These are phyloP conservation scores for Hypsibius dujardini DNA, from an alignment of 1,140 invertebrate genomes.

Conservation along the genomic window DNA sequence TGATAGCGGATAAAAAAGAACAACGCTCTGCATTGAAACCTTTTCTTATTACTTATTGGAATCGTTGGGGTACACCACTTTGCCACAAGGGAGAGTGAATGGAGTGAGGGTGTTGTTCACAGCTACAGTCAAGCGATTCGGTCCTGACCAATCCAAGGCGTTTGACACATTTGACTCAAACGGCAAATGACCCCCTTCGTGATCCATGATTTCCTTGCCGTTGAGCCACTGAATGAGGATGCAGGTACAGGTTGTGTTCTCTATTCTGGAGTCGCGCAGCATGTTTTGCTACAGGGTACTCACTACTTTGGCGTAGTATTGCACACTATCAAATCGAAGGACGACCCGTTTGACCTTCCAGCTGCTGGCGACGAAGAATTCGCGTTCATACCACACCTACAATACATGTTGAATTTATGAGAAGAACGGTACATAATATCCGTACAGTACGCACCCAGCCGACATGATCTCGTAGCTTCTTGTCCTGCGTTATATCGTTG, in stretches of 20 bases:
- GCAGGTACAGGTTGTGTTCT: too few relatives aligned
- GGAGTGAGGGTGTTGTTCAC: slow-evolving; percentile 75
- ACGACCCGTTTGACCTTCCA: slow-evolving; percentile 73
- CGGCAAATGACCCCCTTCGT: slow-evolving; percentile 84
- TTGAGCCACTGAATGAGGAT: slow-evolving; percentile 70
- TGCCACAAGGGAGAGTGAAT: slow-evolving; percentile 66
- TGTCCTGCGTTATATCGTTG: slow-evolving; percentile 76
- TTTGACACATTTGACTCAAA: slow-evolving; percentile 70
- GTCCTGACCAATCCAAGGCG: slow-evolving; percentile 42
- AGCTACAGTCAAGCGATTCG: slow-evolving; percentile 68
- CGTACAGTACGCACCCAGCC: too few relatives aligned
- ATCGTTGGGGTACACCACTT: slow-evolving; percentile 28
- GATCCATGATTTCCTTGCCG: slow-evolving; percentile 52
- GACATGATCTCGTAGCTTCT: slow-evolving; percentile 62
- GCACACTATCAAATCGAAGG: slow-evolving; percentile 66
- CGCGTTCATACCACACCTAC: slow-evolving; percentile 73
- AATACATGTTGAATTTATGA: too few relatives aligned
- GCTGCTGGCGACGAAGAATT: slow-evolving; percentile 53
- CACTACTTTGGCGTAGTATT: slow-evolving; percentile 71
- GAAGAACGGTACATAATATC: too few relatives aligned
- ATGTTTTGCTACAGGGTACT: too few relatives aligned
- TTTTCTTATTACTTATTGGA: slow-evolving; percentile 26
- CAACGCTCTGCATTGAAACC: slow-evolving; percentile 12
- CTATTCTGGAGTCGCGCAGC: too few relatives aligned
- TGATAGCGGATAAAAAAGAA: slow-evolving; percentile 19